Evolutionary conservation across 1,140 invertebrate species (phyloP), one percentile per base, ranked within the genome.

Genomic region (Armadillidium nasatum): DNA sequence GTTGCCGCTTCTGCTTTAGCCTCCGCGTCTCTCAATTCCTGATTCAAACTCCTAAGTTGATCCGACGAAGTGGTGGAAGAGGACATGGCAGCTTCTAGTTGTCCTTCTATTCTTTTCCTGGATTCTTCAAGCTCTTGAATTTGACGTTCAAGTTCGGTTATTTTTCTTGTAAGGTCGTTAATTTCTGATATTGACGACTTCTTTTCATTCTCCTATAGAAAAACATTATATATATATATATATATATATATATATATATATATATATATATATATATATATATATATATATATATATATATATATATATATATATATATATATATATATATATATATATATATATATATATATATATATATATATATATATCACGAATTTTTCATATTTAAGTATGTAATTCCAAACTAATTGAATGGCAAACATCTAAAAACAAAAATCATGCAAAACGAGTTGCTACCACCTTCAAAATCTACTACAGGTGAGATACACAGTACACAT

Each of bases 51-150:
- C 33, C 46, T 19, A 45, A 73, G 67, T 50, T 73, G 50, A 19
- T 60, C 50, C 7, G 50, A 60, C 19, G 50, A 60, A 19, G 50
- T 15, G 7, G 50, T 60, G 7, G 50, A 60, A 19, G 50, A 60
- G 19, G 50, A 60, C 50, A 60, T 60, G 19, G 50, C 50, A 13
- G 50, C 4, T 7, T 60, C 50, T 4, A 60, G 50, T 19, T 60
- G 50, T 75, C 70, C 73, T 66, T 66, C 60, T 66, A 54, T 46
- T 67, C 23, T 50, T 77, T 43, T 78, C 74, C 54, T 71, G 75
- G 43, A 15, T 69, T 44, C 45, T 50, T 54, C 74, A 33, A 11
- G 23, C 7, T 22, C 22, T 19, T 44, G 77, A 68, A 4, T 46
- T 72, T 43, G 67, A 45, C 13, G 75, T 7, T 33, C 22, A 21